Base-by-base conservation (phyloP, 2,797 vertebrate genomes). In the Paedocypris micromegethes region DNA sequence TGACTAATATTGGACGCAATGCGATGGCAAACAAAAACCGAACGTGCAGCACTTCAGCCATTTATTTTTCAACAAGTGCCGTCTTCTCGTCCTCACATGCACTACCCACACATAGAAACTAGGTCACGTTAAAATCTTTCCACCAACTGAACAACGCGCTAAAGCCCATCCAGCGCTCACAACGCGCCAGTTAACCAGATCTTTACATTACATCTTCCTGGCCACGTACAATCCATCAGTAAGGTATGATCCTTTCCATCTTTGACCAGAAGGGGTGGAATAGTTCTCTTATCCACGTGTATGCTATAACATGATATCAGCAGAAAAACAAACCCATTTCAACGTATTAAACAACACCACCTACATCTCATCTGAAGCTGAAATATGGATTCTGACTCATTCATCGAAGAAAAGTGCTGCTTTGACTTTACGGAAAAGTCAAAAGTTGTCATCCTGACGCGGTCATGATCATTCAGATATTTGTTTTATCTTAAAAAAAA, bases 51-150 rank as follows among this genome's bases (percentile, higher is more conserved):
- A 4, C 7, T 43, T 52, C 44, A 44, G 9, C 9, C 3, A 38
- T 53, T 39, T 0, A 57, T 66, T 50, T 66, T 38, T 43, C 47
- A 66, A 50, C 47, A 58, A 58, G 64, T 44, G 23, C 9, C 40
- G 49, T 44, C 55, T 40, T 38, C 9, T 58, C 5, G 39, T 45
- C 40, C 23, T 58, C 44, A 68, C 45, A 68, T 43, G 75, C 44
- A 40, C 44, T n/a, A 52, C 57, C 42, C 79, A 83, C 79, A 83
- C 84, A 84, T 41, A 7, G 68, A 54, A 78, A 84, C 79, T 63
- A 75, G 78, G 83, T 86, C 81, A 85, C 85, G 88, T 88, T 86
- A 85, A 87, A 86, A 86, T 82, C 80, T 85, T 86, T 80, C 83
- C 77, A 82, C 70, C 81, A 80, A 84, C 82, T 80, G 82, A 85